Base-by-base conservation (phyloP, 2,797 vertebrate genomes). In the Labeo calbasu region DNA sequence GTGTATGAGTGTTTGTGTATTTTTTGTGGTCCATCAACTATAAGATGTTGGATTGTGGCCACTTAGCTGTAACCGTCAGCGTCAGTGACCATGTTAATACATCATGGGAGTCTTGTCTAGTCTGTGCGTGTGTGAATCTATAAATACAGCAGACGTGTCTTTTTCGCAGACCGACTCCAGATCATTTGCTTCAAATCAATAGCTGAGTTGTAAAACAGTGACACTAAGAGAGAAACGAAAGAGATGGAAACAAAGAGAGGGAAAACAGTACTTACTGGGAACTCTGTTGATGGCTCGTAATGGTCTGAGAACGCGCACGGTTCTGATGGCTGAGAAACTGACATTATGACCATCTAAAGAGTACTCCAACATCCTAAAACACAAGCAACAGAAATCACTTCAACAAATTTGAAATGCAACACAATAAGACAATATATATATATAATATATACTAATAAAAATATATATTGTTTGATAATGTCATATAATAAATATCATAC, bases 281-380 rank as follows among this genome's bases (percentile, higher is more conserved):
- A 99, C 98, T 90, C 98, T 96, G 95, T 99, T 99, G 96, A 99
- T 99, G 94, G 98, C 98, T 68, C 97, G 93, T 53, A 99, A 95
- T 0, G 98, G 98, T 92, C 98, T 95, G 88, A 99, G 97, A 40
- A 99, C 98, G 0, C 98, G 96, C 2, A 99, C 98, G 0, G 97
- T 99, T 66, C 98, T 95, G 92, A 99, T 99, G 0, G 98, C 98
- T 0, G 98, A 99, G 79, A 99, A 95, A 93, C 97, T 99, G 76
- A 98, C 96, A 0, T 97, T 99, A 94, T 99, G 98, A 87, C 97
- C 97, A 0, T 99, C 98, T 89, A 99, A 94, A 0, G 98, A 99
- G 91, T 99, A 99, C 91, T 99, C 98, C 96, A 99, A 93, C 98
- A 99, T 99, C 90, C 98, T 99, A 92, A 14, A 53, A 79, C 21